Percentiles rank a stretch among this genome's conserved stretches.
These are phyloP conservation scores for Chloromyia formosa DNA, from an alignment of 2,888 invertebrate species.

Conservation along the genomic window DNA sequence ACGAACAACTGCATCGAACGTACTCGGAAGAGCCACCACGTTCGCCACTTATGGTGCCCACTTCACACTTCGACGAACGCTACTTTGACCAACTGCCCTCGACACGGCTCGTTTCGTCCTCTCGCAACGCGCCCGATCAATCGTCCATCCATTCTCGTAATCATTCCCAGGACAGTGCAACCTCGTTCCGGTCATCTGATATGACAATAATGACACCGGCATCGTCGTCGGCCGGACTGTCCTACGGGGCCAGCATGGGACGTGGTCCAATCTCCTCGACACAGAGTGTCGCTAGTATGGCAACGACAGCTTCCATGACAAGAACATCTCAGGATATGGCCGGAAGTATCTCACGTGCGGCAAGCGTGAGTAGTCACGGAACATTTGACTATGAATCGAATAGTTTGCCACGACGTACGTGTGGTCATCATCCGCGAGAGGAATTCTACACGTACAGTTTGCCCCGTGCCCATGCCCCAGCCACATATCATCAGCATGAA, in stretches of 20 bases:
- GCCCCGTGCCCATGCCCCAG: slow-evolving; percentile 57
- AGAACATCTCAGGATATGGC: slow-evolving; percentile 45
- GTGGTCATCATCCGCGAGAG: slow-evolving; percentile 60
- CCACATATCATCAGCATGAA: slow-evolving; percentile 57
- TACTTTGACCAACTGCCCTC: slow-evolving; percentile 60
- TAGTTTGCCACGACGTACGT: slow-evolving; percentile 61
- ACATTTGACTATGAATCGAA: slow-evolving; percentile 62
- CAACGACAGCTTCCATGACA: slow-evolving; percentile 44
- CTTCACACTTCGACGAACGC: slow-evolving; percentile 48
- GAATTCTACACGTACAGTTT: slow-evolving; percentile 62
- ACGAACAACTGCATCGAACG: slow-evolving; percentile 81
- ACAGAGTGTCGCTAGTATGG: slow-evolving; percentile 15
- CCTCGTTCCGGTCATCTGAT: slow-evolving; percentile 53
- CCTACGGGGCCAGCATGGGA: slow-evolving; percentile 9
- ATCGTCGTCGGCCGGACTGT: slow-evolving; percentile 42
- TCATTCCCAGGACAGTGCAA: slow-evolving; percentile 53
- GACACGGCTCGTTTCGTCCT: slow-evolving; percentile 50
- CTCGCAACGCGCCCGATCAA: slow-evolving; percentile 51
- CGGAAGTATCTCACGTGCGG: slow-evolving; percentile 40
- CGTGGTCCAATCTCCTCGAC: slow-evolving; percentile 35
- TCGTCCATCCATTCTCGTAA: slow-evolving; percentile 54
- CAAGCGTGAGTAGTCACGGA: slow-evolving; percentile 41
- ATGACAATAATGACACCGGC: slow-evolving; percentile 54
- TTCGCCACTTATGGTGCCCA: slow-evolving; percentile 64
- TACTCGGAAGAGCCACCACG: slow-evolving; percentile 86